A percentile compares a stretch with the other conserved stretches of the same genome.
These are phyloP conservation scores for Cercopithecus mona DNA, from an alignment of 2,113 vertebrate genomes.

Conservation along the genomic window DNA sequence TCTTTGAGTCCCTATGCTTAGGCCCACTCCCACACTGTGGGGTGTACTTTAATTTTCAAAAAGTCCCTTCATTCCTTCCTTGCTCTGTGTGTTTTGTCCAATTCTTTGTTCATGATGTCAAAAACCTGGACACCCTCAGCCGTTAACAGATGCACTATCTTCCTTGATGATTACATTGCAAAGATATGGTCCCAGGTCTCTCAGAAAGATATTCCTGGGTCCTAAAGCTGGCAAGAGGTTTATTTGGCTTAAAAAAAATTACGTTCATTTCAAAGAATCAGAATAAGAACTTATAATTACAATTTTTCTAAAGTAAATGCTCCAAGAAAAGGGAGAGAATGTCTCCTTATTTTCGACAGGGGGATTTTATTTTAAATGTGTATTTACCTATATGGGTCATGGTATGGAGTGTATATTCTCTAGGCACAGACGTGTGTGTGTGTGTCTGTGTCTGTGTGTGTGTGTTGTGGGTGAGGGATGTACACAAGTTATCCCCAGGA, in stretches of 20 bases:
- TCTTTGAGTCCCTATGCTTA: no score
- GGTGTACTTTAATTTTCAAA: no score
- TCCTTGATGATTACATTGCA: not conserved
- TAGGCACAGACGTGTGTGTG: not conserved
- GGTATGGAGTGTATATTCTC: not conserved
- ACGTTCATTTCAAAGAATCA: not conserved
- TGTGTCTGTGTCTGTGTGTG: not conserved
- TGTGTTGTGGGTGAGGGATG: fast-evolving
- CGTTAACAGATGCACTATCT: not conserved
- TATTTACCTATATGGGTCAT: not conserved
- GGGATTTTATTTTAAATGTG: no score
- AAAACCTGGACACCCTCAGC: no score
- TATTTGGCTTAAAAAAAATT: not conserved
- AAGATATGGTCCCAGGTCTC: not conserved
- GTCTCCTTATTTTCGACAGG: not conserved
- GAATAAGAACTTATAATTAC: not conserved
- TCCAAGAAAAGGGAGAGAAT: not conserved
- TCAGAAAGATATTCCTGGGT: not conserved
- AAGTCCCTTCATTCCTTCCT: no score
- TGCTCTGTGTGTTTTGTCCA: no score
- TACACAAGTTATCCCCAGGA: not conserved
- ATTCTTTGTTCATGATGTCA: no score
- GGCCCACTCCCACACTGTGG: no score
- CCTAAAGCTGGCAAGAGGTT: not conserved
- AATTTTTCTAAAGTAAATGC: not conserved